These are phyloP conservation scores for Erithacus rubecula DNA, from an alignment of 2,797 vertebrate genomes.

Conservation along the genomic window DNA sequence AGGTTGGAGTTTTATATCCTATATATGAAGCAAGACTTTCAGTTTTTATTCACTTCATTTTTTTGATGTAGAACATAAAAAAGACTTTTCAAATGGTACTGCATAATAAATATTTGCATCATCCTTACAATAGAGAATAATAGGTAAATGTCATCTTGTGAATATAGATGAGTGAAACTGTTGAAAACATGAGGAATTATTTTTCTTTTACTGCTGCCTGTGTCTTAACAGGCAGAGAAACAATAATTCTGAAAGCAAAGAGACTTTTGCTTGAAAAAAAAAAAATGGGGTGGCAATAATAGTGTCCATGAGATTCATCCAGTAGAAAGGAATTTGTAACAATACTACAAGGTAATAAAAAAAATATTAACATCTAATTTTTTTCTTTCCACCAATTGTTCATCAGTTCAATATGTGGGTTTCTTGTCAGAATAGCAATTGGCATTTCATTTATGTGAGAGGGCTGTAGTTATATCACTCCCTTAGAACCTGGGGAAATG, in stretches of 20 bases:
- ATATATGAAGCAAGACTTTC: slow-evolving; percentile 3
- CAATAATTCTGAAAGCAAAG: background rate
- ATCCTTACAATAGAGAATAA: slow-evolving; percentile 21
- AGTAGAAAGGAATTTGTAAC: background rate
- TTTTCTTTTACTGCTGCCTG: slow-evolving; percentile 15
- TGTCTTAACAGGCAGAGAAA: background rate
- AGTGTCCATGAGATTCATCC: background rate
- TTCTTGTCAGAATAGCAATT: background rate
- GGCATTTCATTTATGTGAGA: slow-evolving; percentile 1
- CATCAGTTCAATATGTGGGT: background rate
- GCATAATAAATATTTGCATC: slow-evolving; percentile 42
- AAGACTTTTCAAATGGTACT: slow-evolving; percentile 17
- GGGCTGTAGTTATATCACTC: background rate
- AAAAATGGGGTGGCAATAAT: background rate
- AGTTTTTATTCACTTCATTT: slow-evolving; percentile 27
- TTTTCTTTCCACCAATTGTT: background rate
- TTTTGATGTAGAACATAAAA: slow-evolving; percentile 43
- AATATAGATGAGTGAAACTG: background rate
- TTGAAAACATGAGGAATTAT: background rate
- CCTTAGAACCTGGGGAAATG: background rate
- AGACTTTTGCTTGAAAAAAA: background rate
- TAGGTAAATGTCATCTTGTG: slow-evolving; percentile 6
- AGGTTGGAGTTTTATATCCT: slow-evolving; percentile 27
- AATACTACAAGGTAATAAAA: background rate
- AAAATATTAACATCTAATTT: background rate